phyloP scores from a whole-genome alignment of 2,797 vertebrate genomes.

The Coendou prehensilis region DNA sequence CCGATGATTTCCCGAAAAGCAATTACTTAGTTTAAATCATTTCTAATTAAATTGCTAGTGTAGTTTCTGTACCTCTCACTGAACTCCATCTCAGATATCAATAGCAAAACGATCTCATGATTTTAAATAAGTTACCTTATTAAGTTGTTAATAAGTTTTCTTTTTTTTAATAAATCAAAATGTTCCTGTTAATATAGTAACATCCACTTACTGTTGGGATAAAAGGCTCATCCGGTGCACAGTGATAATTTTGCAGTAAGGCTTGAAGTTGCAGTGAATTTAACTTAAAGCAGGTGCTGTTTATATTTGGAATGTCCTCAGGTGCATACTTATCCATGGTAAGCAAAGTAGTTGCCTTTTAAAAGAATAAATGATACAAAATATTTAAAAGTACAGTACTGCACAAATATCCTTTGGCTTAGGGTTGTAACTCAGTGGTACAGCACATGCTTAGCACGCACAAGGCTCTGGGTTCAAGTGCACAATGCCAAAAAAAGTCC shows the following conservation, averaged over 20 bases:
- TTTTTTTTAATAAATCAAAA: neutral
- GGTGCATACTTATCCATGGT: conserved; percentile 99
- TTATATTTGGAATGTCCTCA: conserved; percentile 96
- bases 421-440: neutral
- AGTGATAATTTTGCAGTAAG: conserved; percentile 97
- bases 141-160: neutral
- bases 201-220: conserved; percentile 94
- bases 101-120: neutral
- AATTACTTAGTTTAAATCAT: neutral
- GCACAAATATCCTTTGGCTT: neutral
- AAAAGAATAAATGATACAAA: neutral
- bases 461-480: neutral
- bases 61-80: neutral
- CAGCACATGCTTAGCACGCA: neutral
- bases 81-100: neutral
- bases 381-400: neutral
- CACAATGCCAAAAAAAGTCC: neutral
- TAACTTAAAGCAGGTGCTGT: conserved; percentile 99
- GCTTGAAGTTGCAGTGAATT: conserved; percentile 98
- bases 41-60: neutral
- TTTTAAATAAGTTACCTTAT: neutral
- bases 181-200: rapidly evolving
- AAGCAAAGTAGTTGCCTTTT: conserved; percentile 97
- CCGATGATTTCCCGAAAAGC: neutral
- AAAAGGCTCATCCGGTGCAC: conserved; percentile 97